phyloP scores from a whole-genome alignment of 92 coral and sea anemone genomes.

The Siderastrea siderea region DNA sequence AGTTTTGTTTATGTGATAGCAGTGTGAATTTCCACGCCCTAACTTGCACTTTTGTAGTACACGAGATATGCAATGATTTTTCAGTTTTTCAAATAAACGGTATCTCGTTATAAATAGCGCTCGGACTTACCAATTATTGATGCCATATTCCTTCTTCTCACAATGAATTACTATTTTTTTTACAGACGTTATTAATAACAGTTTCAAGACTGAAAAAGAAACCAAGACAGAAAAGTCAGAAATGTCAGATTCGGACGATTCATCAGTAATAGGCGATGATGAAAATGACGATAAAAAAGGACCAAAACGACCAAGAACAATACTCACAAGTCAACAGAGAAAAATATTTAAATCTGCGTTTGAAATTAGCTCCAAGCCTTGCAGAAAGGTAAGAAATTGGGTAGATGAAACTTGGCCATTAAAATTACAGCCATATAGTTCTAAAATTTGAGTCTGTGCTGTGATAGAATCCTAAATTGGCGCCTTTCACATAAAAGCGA shows the following conservation, averaged over 20 bases:
- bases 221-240: constrained; percentile 83
- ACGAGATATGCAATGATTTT: no score
- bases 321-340: constrained; percentile 97
- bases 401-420: not conserved
- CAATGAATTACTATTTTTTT: not conserved
- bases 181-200: constrained; percentile 78
- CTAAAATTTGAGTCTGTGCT: no score
- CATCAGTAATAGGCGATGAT: constrained; percentile 88
- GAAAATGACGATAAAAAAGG: constrained; percentile 98
- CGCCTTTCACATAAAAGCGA: no score
- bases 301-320: constrained; percentile 97
- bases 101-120: no score
- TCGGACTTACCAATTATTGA: not conserved
- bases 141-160: not conserved
- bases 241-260: constrained; percentile 94
- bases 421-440: no score
- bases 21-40: no score
- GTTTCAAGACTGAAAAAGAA: constrained; percentile 67
- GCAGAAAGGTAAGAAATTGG: constrained; percentile 88
- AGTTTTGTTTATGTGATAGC: no score
- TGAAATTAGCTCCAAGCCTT: constrained; percentile 99
- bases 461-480: no score
- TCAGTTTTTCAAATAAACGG: not conserved
- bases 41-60: no score
- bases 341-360: constrained; percentile 99